Percentiles rank a stretch among this genome's conserved stretches.
Evolutionary conservation across 2,797 vertebrate species (phyloP).

Genomic region (Pitangus sulphuratus): DNA sequence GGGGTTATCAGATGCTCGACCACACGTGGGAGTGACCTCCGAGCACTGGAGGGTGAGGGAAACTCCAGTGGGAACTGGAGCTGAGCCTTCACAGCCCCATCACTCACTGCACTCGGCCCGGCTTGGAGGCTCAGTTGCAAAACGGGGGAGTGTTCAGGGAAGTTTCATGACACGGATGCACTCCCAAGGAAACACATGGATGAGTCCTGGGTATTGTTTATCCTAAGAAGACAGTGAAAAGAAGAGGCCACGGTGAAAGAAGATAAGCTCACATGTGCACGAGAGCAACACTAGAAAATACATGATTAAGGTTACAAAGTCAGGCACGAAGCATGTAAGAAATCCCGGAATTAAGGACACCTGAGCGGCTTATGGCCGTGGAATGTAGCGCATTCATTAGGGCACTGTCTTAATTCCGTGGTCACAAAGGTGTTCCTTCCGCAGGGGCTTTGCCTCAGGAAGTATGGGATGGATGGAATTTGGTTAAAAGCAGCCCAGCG

Average conservation of each 20-base stretch:
- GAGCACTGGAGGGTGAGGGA: accelerated
- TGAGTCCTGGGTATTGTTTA: not conserved
- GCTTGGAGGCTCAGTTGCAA: accelerated
- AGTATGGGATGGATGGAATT: not conserved
- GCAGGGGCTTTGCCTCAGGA: not conserved
- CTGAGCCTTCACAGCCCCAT: accelerated
- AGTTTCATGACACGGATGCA: not conserved
- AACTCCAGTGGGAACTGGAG: accelerated
- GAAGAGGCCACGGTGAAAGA: accelerated
- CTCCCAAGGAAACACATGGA: not conserved
- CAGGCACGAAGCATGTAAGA: not conserved
- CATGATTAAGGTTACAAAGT: constrained; percentile 14
- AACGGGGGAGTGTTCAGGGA: accelerated
- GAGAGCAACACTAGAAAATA: not conserved
- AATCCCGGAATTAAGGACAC: constrained; percentile 24
- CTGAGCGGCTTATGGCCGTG: not conserved
- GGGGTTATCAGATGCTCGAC: not conserved
- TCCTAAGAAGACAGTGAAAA: not conserved
- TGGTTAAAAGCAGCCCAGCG: not conserved
- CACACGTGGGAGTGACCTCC: accelerated
- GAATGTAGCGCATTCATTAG: not conserved
- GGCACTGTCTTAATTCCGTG: not conserved
- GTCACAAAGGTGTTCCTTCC: not conserved
- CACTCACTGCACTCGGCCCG: accelerated
- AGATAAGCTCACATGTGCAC: accelerated